Evolutionary conservation across 2,113 vertebrate genomes (phyloP).

Genomic region (Tachysurus fulvidraco): DNA sequence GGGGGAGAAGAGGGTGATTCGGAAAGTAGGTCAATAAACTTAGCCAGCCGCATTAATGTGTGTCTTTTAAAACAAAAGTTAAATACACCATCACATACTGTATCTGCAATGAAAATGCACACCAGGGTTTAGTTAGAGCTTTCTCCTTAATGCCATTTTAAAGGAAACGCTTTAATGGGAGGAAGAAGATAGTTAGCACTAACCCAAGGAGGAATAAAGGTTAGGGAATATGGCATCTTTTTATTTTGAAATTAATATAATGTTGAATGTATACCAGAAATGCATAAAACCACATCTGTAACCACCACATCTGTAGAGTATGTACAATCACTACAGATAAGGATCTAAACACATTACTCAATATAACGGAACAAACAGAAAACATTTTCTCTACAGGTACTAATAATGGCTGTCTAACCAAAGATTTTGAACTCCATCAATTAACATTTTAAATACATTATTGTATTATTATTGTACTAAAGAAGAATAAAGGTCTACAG

Average conservation of each 20-base stretch:
- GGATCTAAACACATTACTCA: not conserved
- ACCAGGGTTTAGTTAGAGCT: not conserved
- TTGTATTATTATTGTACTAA: not conserved
- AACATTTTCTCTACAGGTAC: not conserved
- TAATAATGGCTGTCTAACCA: not conserved
- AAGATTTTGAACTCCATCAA: not conserved
- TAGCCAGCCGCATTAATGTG: not conserved
- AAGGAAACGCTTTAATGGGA: not conserved
- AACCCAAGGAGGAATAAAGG: not conserved
- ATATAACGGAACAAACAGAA: not conserved
- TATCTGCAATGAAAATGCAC: not conserved
- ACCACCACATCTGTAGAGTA: not conserved
- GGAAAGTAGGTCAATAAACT: slow-evolving; percentile 25
- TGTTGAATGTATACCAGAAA: not conserved
- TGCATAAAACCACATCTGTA: not conserved
- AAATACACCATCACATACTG: not conserved
- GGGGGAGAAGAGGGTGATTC: slow-evolving; percentile 2
- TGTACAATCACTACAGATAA: not conserved
- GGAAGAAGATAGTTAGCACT: not conserved
- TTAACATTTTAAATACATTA: not conserved
- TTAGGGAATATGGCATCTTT: not conserved
- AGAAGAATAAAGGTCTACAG: too few species aligned
- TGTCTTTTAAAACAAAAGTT: not conserved
- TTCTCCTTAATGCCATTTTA: not conserved
- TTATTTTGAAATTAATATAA: not conserved